phyloP scores from a whole-genome alignment of 2,113 vertebrate species.

The Tupaia tana region DNA sequence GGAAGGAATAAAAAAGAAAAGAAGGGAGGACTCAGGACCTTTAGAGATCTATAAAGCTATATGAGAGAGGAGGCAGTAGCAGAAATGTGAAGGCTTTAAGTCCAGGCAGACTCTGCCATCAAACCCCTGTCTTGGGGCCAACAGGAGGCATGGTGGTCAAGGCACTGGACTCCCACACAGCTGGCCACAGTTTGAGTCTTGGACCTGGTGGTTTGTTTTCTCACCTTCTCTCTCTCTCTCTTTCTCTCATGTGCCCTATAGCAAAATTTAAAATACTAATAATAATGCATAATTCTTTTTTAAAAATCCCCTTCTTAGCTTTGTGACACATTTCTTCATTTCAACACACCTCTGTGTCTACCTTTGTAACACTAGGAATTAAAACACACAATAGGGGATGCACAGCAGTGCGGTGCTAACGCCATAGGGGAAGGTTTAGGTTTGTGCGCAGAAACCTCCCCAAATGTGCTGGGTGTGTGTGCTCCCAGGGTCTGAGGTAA shows the following conservation, averaged over 20 bases:
- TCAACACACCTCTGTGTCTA: background rate
- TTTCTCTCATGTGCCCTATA: no score
- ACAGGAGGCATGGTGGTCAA: no score
- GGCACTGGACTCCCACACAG: no score
- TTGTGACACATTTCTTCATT: conserved; percentile 3
- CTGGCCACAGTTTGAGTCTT: no score
- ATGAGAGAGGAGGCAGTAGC: background rate
- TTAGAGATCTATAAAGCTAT: background rate
- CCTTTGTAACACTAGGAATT: conserved; percentile 30
- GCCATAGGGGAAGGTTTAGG: no score
- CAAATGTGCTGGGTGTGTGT: no score
- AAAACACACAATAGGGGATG: background rate
- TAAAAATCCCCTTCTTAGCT: background rate
- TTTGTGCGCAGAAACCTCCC: no score
- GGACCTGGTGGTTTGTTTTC: no score
- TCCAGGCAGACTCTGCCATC: background rate
- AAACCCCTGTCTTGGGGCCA: background rate
- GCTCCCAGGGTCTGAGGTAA: no score
- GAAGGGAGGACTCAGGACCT: background rate
- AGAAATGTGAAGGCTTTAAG: background rate
- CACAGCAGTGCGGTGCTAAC: background rate
- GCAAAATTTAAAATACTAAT: no score
- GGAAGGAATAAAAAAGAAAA: background rate
- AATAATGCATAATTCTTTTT: no score
- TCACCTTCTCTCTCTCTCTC: no score